Percentiles rank a stretch among this genome's conserved stretches.
phyloP scores from a whole-genome alignment of 2,888 invertebrate species.

The Caenorhabditis panamensis region DNA sequence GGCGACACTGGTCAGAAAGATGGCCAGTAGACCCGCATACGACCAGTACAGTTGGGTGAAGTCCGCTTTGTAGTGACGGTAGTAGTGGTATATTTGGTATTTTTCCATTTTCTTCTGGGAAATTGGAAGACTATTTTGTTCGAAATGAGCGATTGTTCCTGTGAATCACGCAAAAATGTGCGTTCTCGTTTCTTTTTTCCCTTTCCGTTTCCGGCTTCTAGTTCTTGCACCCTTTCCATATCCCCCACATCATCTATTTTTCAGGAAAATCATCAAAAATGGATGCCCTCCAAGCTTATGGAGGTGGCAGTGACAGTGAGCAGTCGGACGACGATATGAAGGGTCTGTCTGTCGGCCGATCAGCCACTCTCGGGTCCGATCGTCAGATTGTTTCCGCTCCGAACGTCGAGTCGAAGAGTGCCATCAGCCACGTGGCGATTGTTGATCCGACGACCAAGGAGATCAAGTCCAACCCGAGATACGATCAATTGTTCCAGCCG shows the following conservation, averaged over 20 bases:
- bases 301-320: conserved; percentile 58
- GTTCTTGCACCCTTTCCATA: not conserved
- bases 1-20: conserved; percentile 8
- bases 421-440: conserved; percentile 66
- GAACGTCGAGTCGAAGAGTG: conserved; percentile 64
- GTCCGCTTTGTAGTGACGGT: not conserved
- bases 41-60: conserved; percentile 21
- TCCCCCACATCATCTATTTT: not conserved
- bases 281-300: conserved; percentile 63
- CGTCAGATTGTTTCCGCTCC: conserved; percentile 65
- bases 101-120: conserved; percentile 55
- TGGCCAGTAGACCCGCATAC: conserved; percentile 15
- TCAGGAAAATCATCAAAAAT: conserved; percentile 24
- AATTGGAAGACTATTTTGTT: too few relatives aligned
- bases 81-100: conserved; percentile 54
- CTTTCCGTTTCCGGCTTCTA: too few relatives aligned
- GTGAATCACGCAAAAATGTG: too few relatives aligned
- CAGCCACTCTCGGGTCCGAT: not conserved
- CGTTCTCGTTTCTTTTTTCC: too few relatives aligned
- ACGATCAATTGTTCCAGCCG: conserved; percentile 94
- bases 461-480: conserved; percentile 92
- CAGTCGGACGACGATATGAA: conserved; percentile 58
- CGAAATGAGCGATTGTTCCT: too few relatives aligned
- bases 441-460: conserved; percentile 90
- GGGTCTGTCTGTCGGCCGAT: conserved; percentile 24